phyloP scores from a whole-genome alignment of 2,113 vertebrate species.

The Hydrolagus affinis region DNA sequence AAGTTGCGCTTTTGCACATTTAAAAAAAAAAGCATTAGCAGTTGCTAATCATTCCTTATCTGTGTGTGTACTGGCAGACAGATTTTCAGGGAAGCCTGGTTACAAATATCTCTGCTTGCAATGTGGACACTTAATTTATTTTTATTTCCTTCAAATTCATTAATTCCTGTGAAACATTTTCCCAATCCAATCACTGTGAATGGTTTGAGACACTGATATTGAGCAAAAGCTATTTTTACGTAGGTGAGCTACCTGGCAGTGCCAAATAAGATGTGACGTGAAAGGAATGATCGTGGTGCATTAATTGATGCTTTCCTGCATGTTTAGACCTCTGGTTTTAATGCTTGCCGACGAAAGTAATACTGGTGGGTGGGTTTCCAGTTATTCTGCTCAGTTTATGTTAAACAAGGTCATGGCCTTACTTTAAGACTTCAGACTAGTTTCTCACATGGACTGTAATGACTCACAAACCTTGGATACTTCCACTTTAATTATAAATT shows the following conservation, averaged over 20 bases:
- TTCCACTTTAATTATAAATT: neutral
- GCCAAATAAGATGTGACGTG: neutral
- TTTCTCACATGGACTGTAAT: neutral
- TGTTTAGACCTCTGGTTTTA: neutral
- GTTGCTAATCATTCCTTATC: neutral
- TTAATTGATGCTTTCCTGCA: neutral
- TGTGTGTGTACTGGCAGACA: neutral
- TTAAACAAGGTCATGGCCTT: neutral
- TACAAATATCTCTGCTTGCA: constrained; percentile 8
- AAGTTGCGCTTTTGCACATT: too few relatives aligned
- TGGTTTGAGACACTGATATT: neutral
- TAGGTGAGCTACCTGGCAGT: constrained; percentile 7
- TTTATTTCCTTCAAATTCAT: constrained; percentile 21
- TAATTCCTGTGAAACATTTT: constrained; percentile 29
- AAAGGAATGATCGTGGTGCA: neutral
- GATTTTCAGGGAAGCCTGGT: neutral
- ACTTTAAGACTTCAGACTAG: neutral
- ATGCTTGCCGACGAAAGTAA: neutral
- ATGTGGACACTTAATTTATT: neutral
- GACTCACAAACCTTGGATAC: neutral
- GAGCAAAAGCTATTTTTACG: neutral
- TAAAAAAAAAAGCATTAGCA: neutral
- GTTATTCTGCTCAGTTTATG: neutral
- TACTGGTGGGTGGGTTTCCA: neutral
- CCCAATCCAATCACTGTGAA: constrained; percentile 24